These are phyloP conservation scores for Vollenhovia emeryi DNA, from an alignment of 1,140 invertebrate genomes.

Conservation along the genomic window DNA sequence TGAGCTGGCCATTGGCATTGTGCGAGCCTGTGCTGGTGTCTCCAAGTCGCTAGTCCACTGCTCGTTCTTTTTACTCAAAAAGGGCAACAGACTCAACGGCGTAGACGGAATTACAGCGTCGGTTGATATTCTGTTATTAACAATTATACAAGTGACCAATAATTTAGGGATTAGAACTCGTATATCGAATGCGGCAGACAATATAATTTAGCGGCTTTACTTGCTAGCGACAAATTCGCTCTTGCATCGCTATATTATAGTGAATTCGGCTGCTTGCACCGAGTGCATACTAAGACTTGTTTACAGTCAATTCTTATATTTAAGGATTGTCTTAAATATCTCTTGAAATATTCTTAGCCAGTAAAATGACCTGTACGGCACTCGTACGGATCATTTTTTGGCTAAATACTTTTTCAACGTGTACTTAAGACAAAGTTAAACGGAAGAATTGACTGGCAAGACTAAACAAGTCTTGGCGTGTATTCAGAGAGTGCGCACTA, in stretches of 20 bases:
- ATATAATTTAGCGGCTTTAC: background rate
- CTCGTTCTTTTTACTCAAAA: constrained; percentile 76
- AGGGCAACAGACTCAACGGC: constrained; percentile 76
- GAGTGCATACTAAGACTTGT: too few relatives aligned
- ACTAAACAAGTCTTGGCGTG: too few relatives aligned
- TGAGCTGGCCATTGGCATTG: background rate
- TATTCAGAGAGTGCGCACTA: too few relatives aligned
- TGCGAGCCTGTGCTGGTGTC: constrained; percentile 70
- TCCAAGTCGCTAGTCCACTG: constrained; percentile 81
- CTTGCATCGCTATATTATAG: background rate
- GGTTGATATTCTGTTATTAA: constrained; percentile 66
- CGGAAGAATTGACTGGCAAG: too few relatives aligned
- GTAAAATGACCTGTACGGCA: too few relatives aligned
- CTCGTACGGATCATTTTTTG: too few relatives aligned
- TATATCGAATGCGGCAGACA: background rate
- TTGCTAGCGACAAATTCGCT: background rate
- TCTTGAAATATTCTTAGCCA: too few relatives aligned
- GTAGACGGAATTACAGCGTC: constrained; percentile 73
- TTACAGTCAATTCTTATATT: too few relatives aligned
- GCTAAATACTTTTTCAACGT: too few relatives aligned
- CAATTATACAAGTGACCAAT: background rate
- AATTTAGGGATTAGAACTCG: background rate
- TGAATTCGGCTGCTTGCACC: too few relatives aligned
- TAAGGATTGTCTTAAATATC: too few relatives aligned
- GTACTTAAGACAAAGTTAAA: too few relatives aligned